Conservation (phyloP, 2,888 invertebrate genomes). For the Phlogophora meticulosa region DNA sequence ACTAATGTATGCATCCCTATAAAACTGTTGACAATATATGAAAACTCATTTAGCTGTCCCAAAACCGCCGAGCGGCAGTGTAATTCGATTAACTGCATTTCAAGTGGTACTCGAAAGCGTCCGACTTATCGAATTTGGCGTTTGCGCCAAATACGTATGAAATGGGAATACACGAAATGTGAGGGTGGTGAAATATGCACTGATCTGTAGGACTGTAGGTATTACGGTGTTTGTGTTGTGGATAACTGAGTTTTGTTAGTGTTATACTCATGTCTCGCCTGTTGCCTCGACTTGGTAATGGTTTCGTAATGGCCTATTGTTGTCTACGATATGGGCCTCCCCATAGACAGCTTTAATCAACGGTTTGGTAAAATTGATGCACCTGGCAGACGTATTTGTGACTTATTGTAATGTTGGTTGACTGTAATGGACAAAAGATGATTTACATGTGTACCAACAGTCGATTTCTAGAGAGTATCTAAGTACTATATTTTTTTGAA, state of each 20-base stretch:
- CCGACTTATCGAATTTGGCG: constrained; percentile 78
- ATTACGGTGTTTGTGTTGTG: neutral
- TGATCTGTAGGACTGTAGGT: constrained; percentile 32
- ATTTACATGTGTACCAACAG: too few relatives aligned
- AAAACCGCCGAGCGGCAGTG: constrained; percentile 69
- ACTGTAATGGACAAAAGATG: constrained; percentile 4
- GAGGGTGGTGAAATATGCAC: constrained; percentile 63
- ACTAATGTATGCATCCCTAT: constrained; percentile 30
- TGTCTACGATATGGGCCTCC: constrained; percentile 23
- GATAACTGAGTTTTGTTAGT: constrained; percentile 25
- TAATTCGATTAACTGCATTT: constrained; percentile 79
- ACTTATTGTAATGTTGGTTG: constrained; percentile 8
- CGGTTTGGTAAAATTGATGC: constrained; percentile 18
- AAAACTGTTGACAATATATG: constrained; percentile 59
- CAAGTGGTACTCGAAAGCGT: constrained; percentile 73
- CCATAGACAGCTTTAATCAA: constrained; percentile 29
- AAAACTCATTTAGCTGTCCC: constrained; percentile 69
- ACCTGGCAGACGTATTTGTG: constrained; percentile 29
- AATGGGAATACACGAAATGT: constrained; percentile 66
- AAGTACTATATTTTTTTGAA: too few relatives aligned
- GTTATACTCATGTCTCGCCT: constrained; percentile 21
- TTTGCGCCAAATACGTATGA: constrained; percentile 74
- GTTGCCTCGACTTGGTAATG: constrained; percentile 25
- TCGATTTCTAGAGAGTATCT: too few relatives aligned
- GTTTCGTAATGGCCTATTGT: constrained; percentile 42